Base-by-base conservation (phyloP, 2,113 vertebrate genomes). In the Apistogramma diplotaenia region DNA sequence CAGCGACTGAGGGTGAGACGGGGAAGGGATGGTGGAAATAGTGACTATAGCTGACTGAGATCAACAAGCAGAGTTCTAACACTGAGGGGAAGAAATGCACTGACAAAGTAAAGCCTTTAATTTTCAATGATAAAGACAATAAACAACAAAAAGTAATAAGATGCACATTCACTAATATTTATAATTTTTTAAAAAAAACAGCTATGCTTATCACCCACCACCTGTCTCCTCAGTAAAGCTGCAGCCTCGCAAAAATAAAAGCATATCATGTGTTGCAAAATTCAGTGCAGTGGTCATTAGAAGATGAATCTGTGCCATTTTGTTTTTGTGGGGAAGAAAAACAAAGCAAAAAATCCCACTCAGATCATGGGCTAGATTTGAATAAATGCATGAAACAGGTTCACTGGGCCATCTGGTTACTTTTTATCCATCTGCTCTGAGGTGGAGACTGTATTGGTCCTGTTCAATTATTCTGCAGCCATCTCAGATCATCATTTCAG, bases 371-470 rank as follows among this genome's bases (percentile, higher is more conserved):
- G 82, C 83, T 51, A 60, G 55, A 23, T 53, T 70, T 49, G 58
- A 43, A 82, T 90, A 82, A 92, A 92, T 87, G 79, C 55, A 91
- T 87, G 60, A 80, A 92, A 81, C 21, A 27, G 74, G 27, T 56
- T 77, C 11, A 37, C 21, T 59, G 79, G 86, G 78, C 88, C 90
- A 92, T 92, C 90, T 91, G 92, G 81, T 61, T 81, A 16, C 58
- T 74, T 75, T 80, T 85, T 87, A 86, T 83, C 77, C 74, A 82
- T 84, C 37, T 46, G 19, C 74, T 23, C 77, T 25, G 58, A 67
- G 59, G 56, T 6, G 15, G 21, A 65, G 54, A 40, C 18, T 70
- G 16, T 56, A 37, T 60, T 25, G 27, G 56, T 75, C 74, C 74
- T 70, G 6, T 77, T 89, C 56, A 62, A 87, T 87, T 85, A 83